Evolutionary conservation across 2,888 invertebrate genomes (phyloP), one percentile per base, ranked within the genome.

Genomic region (Mallateleia sp.): DNA sequence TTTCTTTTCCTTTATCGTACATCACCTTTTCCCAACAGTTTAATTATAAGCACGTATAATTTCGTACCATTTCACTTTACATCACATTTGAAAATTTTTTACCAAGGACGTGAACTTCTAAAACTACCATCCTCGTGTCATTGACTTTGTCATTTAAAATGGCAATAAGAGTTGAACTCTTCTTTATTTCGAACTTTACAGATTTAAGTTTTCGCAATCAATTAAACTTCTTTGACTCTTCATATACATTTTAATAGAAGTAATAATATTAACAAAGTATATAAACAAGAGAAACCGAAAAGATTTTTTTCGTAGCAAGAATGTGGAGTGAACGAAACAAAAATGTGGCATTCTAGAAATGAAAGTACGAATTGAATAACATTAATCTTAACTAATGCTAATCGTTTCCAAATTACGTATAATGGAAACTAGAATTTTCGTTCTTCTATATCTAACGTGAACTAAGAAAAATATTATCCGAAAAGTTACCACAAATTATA

Each of bases 281-380:
- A 6, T 28, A 28, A 28, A 28, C 8, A 38, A 38, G 38, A 38
- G 14, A 2, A 14, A 14, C 5, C 38, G 14, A 38, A 38, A 38
- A 7, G 2, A 38, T 7, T 38, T 11, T 14, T 38, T 38, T 38
- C 11, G 2, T 38, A 6, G 11, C 38, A 38, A 38, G 38, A 38
- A 38, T 38, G 38, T 38, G 14, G 38, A 38, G 11, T 11, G 14
- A 38, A 11, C 38, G 38, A 38, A 38, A 11, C 38, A 38, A 38
- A 38, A 38, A 38, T 38, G 38, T 22, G 22, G 1, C 2, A 47
- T 50, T 50, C 22, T 22, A 62, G 45, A 45, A 64, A 64, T 20
- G 64, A 64, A 64, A 64, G 64, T 64, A 38, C 22, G 45, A 62
- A 62, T 14, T 7, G 42, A 62, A 62, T 32, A 66, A 66, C n/a